These are phyloP conservation scores for Patagioenas fasciata DNA, from an alignment of 2,113 vertebrate species.

Conservation along the genomic window DNA sequence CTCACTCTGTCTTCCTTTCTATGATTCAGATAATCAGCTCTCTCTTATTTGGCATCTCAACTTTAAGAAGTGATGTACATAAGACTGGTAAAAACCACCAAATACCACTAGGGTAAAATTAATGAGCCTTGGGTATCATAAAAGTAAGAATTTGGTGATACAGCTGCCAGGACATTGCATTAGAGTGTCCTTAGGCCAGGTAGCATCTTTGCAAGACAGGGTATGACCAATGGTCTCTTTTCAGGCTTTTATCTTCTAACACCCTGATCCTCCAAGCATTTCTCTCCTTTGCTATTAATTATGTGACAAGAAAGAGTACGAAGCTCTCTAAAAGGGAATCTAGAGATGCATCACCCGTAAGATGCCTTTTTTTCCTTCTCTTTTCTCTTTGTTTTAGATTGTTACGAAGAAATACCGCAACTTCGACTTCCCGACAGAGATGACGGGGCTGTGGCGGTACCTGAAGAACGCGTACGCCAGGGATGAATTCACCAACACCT, in stretches of 20 bases:
- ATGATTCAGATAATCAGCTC: neutral
- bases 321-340: neutral
- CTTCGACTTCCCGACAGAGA: conserved; percentile 88
- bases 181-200: neutral
- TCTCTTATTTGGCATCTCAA: neutral
- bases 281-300: neutral
- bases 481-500: conserved; percentile 97
- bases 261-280: neutral
- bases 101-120: neutral
- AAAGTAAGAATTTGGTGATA: neutral
- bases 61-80: neutral
- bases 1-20: neutral
- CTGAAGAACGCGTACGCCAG: conserved; percentile 87
- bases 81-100: neutral
- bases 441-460: conserved; percentile 91
- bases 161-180: neutral
- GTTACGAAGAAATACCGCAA: conserved; percentile 95
- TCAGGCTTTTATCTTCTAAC: neutral
- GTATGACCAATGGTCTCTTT: neutral
- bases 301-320: neutral
- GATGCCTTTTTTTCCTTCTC: neutral
- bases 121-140: neutral
- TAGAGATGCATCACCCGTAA: neutral
- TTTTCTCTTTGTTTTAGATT: conserved; percentile 75
- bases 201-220: neutral